Evolutionary conservation across 2,888 invertebrate genomes (phyloP), one percentile per base, ranked within the genome.

Genomic region (Dugesia japonica): DNA sequence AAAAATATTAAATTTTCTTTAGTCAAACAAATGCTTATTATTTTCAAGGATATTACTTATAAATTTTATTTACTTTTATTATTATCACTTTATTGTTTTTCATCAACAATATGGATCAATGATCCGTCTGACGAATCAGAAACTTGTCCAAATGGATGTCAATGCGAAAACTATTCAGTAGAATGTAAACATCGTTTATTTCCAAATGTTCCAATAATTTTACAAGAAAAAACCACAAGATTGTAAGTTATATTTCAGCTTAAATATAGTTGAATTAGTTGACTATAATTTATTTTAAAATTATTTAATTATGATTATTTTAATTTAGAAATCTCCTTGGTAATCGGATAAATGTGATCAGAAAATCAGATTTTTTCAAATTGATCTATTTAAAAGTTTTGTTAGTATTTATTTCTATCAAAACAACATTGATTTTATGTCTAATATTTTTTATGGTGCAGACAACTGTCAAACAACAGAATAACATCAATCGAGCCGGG

Each of bases 341-440:
- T 1, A 56, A 56, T 23, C 56, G 56, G 17, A 56, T 56, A 1
- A 23, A 56, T 56, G 56, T 56, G n/a, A 56, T 56, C 1, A 56
- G 56, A 56, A 56, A 56, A n/a, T 56, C 56, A 81, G 91, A 94
- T 0, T 88, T 99, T 78, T 88, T 89, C 77, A 95, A 94, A 0
- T 87, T 99, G 72, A 89, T 89, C 78, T 90, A 92, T 79, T 87
- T 98, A 1, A 88, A 94, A 79, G 92, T 91, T 79, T 86, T 91
- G 88, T 89, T 85, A 88, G 89, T 87, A 79, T 73, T 27, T 28
- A 56, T 4, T 31, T 20, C 4, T 56, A 4, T 56, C 17, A 23
- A 56, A 56, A 56, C 1, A n/a, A 20, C 17, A 56, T 56, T 56
- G n/a, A n/a, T 56, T 56, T 56, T n/a, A n/a, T n/a, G n/a, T 42